Evolutionary conservation across 2,113 vertebrate genomes (phyloP).

Genomic region (Ranitomeya imitator): DNA sequence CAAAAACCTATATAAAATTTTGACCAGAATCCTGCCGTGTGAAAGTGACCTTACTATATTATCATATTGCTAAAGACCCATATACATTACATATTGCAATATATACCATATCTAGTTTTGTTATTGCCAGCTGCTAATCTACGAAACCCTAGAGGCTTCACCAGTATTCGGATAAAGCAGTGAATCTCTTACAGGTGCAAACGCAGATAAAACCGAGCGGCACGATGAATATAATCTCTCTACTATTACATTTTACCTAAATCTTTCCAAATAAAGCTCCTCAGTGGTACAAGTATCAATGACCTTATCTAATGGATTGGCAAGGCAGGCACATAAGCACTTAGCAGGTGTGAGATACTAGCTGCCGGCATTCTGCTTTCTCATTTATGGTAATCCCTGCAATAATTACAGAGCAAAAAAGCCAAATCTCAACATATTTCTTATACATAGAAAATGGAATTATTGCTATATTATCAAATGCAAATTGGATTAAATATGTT

Average conservation of each 20-base stretch:
- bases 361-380: neutral
- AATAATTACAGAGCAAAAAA: neutral
- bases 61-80: neutral
- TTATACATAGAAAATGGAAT: neutral
- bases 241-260: slow-evolving; percentile 12
- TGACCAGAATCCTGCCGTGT: too few relatives aligned
- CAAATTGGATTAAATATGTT: neutral
- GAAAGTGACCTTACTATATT: neutral
- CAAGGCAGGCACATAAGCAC: neutral
- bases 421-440: neutral
- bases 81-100: neutral
- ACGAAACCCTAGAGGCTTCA: slow-evolving; percentile 13
- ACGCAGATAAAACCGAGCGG: slow-evolving; percentile 18
- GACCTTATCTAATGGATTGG: slow-evolving; percentile 21
- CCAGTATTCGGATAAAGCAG: neutral
- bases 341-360: neutral
- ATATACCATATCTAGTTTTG: neutral
- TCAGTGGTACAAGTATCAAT: neutral
- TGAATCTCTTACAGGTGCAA: slow-evolving; percentile 38
- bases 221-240: slow-evolving; percentile 20
- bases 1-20: too few relatives aligned
- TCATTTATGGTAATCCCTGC: slow-evolving; percentile 13
- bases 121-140: neutral
- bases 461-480: neutral
- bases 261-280: neutral